Evolutionary conservation across 2,113 vertebrate species (phyloP).

Genomic region (Ictidomys tridecemlineatus): DNA sequence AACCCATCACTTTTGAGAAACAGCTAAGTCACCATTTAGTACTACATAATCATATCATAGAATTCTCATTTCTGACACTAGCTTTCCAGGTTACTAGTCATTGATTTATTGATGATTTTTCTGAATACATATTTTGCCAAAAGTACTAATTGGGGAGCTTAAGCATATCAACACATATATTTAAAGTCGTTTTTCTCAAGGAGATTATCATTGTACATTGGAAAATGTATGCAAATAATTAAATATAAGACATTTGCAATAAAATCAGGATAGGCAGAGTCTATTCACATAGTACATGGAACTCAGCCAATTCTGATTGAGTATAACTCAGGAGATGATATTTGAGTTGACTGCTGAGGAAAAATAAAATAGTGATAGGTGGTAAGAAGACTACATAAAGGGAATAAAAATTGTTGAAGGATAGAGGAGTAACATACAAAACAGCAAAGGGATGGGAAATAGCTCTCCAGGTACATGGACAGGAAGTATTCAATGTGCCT

Average conservation of each 20-base stretch:
- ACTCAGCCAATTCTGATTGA: not conserved
- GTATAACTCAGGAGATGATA: not conserved
- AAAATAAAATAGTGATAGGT: slow-evolving; percentile 36
- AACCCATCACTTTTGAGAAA: not conserved
- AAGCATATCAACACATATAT: not conserved
- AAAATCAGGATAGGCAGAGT: not conserved
- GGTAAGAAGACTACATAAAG: not conserved
- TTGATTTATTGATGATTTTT: not conserved
- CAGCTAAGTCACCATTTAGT: not conserved
- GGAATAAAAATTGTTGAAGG: not conserved
- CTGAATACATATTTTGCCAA: not conserved
- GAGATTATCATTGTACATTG: not conserved
- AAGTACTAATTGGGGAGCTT: not conserved
- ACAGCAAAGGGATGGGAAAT: not conserved
- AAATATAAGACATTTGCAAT: not conserved
- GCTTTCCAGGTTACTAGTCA: not conserved
- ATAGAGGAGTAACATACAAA: not conserved
- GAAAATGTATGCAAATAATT: not conserved
- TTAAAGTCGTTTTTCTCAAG: not conserved
- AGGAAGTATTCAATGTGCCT: not conserved
- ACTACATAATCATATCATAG: not conserved
- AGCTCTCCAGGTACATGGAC: not conserved
- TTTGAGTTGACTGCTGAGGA: not conserved
- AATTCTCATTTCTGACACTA: not conserved
- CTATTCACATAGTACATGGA: not conserved